Conservation (phyloP, 1,140 invertebrate species). For the Zophobas atratus region DNA sequence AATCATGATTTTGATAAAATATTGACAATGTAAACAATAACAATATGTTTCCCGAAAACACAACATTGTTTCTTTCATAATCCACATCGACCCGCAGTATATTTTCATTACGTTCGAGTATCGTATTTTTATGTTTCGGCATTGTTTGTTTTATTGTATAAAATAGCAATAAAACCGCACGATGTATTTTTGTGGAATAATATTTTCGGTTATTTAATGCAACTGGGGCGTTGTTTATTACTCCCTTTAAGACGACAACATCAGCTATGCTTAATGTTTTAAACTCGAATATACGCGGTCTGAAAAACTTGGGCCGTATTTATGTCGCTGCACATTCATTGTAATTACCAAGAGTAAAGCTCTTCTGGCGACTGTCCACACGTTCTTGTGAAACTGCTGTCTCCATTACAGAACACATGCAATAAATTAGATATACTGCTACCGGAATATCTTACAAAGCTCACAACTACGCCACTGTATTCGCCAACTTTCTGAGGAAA, state of each 20-base stretch:
- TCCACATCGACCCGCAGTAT: not conserved
- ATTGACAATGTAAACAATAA: not conserved
- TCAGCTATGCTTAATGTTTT: constrained; percentile 32
- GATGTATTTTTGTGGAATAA: constrained; percentile 23
- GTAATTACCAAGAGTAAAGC: constrained; percentile 62
- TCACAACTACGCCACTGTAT: constrained; percentile 49
- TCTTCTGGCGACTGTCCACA: constrained; percentile 63
- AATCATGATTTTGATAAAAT: too few relatives aligned
- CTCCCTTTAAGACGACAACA: constrained; percentile 16
- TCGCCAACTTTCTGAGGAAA: not conserved
- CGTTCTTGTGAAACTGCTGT: constrained; percentile 62
- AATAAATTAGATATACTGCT: constrained; percentile 60
- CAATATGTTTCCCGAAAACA: not conserved
- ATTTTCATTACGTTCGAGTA: constrained; percentile 24
- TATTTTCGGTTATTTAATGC: constrained; percentile 34
- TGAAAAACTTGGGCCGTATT: constrained; percentile 49
- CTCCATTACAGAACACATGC: constrained; percentile 61
- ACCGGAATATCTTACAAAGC: constrained; percentile 59
- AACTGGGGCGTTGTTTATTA: constrained; percentile 34
- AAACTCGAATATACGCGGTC: constrained; percentile 43
- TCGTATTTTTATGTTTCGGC: constrained; percentile 13
- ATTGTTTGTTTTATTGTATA: constrained; percentile 23
- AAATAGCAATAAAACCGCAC: constrained; percentile 18
- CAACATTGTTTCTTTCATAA: constrained; percentile 7
- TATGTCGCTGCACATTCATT: constrained; percentile 61